Evolutionary conservation across 2,113 vertebrate species (phyloP).

Genomic region (Abramis brama): DNA sequence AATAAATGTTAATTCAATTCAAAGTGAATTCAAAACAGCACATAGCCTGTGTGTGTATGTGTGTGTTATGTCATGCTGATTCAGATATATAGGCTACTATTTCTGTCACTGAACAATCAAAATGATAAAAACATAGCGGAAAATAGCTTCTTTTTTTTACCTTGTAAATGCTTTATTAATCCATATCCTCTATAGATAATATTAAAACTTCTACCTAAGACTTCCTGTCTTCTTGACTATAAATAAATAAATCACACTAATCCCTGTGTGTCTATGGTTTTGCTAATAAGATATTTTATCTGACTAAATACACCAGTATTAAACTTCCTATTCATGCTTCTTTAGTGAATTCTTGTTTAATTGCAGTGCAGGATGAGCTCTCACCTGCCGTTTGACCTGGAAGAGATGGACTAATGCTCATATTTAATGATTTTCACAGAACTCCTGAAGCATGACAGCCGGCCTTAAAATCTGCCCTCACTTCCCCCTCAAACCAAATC

Average conservation of each 20-base stretch:
- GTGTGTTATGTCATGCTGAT: not conserved
- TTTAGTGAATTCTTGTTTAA: constrained; percentile 59
- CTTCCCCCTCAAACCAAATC: constrained; percentile 58
- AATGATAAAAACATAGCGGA: not conserved
- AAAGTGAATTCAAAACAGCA: no score
- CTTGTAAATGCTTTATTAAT: not conserved
- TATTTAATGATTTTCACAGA: constrained; percentile 79
- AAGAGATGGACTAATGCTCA: constrained; percentile 74
- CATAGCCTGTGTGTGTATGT: not conserved
- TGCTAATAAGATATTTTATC: not conserved
- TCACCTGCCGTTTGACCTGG: constrained; percentile 68
- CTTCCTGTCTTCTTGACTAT: not conserved
- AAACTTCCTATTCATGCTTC: not conserved
- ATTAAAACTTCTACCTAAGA: no score
- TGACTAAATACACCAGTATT: not conserved
- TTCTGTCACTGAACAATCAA: not conserved
- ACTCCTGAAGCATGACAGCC: constrained; percentile 71
- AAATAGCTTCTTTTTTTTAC: not conserved
- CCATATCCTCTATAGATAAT: not conserved
- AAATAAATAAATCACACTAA: not conserved
- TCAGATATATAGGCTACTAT: not conserved
- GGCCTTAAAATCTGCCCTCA: constrained; percentile 62
- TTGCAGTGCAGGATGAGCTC: constrained; percentile 59
- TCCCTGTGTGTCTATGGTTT: not conserved
- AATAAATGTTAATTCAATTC: not conserved